Percentiles rank a stretch among this genome's conserved stretches.
Evolutionary conservation across 2,797 vertebrate species (phyloP).

Genomic region (Argya squamiceps): DNA sequence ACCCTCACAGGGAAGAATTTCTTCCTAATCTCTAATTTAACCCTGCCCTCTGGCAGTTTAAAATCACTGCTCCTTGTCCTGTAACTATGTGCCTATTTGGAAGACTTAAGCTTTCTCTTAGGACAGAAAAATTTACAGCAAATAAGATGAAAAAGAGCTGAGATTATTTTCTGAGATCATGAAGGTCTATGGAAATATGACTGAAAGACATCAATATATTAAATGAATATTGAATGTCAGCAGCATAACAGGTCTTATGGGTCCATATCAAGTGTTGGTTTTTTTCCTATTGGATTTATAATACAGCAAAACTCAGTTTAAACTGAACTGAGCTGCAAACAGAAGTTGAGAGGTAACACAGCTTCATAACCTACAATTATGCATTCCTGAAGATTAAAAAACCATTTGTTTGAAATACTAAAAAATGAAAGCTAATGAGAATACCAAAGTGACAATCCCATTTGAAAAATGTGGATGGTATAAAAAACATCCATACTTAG

Average conservation of each 20-base stretch:
- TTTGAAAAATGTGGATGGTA: conserved; percentile 4
- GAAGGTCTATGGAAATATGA: neutral
- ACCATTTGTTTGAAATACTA: neutral
- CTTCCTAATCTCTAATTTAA: neutral
- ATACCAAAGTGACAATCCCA: conserved; percentile 30
- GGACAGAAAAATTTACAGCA: neutral
- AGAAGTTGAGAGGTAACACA: neutral
- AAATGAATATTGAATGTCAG: neutral
- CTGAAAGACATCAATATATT: neutral
- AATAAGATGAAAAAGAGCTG: neutral
- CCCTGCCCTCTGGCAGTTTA: neutral
- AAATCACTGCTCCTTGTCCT: neutral
- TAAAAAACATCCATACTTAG: neutral
- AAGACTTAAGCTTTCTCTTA: neutral
- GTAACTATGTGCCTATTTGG: neutral
- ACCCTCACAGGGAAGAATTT: neutral
- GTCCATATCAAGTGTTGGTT: fast-evolving
- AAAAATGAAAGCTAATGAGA: conserved; percentile 11
- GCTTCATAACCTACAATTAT: neutral
- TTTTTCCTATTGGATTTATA: neutral
- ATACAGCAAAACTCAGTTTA: neutral
- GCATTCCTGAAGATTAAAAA: neutral
- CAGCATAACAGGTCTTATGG: neutral
- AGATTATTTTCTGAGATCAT: neutral
- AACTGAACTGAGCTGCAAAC: neutral